These are phyloP conservation scores for Papilio xuthus DNA, from an alignment of 1,140 invertebrate genomes.

Conservation along the genomic window DNA sequence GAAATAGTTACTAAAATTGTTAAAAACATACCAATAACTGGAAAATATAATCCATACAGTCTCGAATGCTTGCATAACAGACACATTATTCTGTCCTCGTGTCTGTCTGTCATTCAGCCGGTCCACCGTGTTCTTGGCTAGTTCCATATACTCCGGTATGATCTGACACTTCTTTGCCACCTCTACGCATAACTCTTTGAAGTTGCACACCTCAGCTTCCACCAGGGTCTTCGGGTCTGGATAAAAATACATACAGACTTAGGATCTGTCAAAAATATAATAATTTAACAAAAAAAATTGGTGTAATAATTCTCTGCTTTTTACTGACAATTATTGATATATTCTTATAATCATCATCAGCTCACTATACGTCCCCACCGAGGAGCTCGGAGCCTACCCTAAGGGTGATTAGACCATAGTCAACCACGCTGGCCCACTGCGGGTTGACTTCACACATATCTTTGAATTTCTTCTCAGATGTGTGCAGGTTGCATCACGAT, in stretches of 20 bases:
- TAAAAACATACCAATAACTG: conserved; percentile 66
- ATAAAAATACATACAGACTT: conserved; percentile 30
- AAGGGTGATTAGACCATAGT: too few species aligned
- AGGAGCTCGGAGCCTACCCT: too few species aligned
- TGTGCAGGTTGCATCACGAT: too few species aligned
- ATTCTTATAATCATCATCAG: too few species aligned
- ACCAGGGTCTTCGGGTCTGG: conserved; percentile 59
- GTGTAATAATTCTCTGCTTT: too few species aligned
- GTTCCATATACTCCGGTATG: conserved; percentile 74
- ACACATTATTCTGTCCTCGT: conserved; percentile 38
- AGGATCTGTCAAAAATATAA: too few species aligned
- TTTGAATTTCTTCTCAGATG: too few species aligned
- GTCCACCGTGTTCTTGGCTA: conserved; percentile 66
- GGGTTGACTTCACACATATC: too few species aligned
- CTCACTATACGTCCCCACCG: too few species aligned
- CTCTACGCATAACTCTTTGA: conserved; percentile 70
- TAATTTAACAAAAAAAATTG: too few species aligned
- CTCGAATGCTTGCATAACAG: conserved; percentile 66
- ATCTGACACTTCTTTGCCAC: conserved; percentile 70
- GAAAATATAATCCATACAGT: conserved; percentile 65
- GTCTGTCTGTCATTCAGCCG: conserved; percentile 48
- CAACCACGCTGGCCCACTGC: too few species aligned
- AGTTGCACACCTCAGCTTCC: conserved; percentile 60
- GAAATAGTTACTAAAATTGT: background rate
- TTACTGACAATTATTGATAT: too few species aligned